phyloP scores from a whole-genome alignment of 2,888 invertebrate species.

The Trachelus stipa region DNA sequence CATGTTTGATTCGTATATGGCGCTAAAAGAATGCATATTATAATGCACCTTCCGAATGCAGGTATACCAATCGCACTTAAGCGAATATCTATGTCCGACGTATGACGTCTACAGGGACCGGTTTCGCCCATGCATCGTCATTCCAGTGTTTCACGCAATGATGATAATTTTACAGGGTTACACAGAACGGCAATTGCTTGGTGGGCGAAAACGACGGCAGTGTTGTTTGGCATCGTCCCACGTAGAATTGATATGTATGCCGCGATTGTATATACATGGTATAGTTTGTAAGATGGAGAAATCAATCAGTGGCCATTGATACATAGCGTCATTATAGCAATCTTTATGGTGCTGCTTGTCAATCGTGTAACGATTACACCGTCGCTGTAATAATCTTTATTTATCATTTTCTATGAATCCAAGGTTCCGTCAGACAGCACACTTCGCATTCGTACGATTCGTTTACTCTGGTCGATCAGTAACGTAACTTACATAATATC shows the following conservation, averaged over 20 bases:
- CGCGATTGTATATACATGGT: not conserved
- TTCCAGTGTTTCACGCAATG: not conserved
- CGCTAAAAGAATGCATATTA: not conserved
- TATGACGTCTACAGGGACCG: not conserved
- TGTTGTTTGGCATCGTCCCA: not conserved
- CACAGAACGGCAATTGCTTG: not conserved
- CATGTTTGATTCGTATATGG: not conserved
- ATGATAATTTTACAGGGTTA: not conserved
- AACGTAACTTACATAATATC: not conserved
- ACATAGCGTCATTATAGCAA: not conserved
- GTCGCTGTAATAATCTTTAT: not conserved
- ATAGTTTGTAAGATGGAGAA: not conserved
- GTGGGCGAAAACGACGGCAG: not conserved
- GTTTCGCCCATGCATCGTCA: not conserved
- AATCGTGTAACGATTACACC: not conserved
- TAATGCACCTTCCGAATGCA: not conserved
- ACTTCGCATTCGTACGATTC: not conserved
- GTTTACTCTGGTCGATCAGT: not conserved
- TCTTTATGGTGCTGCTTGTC: not conserved
- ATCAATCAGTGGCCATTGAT: not conserved
- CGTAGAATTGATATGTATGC: not conserved
- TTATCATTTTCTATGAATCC: not conserved
- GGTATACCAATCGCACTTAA: not conserved
- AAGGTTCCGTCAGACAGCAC: not conserved
- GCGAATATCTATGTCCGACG: not conserved